phyloP scores from a whole-genome alignment of 2,113 vertebrate species.

The Casuarius casuarius region DNA sequence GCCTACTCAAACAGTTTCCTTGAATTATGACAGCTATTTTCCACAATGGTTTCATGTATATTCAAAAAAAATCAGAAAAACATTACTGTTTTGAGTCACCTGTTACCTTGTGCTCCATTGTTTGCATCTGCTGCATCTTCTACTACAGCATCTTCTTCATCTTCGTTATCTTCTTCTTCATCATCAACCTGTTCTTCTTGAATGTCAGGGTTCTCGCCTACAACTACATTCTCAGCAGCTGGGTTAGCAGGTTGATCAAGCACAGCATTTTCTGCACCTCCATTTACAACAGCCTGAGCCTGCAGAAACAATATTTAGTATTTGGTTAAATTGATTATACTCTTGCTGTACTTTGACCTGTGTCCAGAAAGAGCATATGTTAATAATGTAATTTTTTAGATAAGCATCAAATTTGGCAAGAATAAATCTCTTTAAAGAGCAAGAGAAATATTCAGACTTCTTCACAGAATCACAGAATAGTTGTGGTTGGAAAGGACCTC shows the following conservation, averaged over 20 bases:
- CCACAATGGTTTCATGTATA: background rate
- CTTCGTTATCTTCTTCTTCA: constrained; percentile 90
- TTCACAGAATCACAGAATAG: background rate
- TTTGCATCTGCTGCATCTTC: constrained; percentile 91
- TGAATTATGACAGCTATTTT: background rate
- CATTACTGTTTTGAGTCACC: constrained; percentile 50
- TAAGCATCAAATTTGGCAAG: background rate
- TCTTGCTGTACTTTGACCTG: background rate
- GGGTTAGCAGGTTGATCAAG: constrained; percentile 83
- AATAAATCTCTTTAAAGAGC: background rate
- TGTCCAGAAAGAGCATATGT: background rate
- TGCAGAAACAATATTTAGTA: constrained; percentile 42
- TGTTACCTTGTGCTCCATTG: constrained; percentile 90
- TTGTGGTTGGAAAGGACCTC: background rate
- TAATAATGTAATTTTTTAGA: background rate
- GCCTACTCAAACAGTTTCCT: background rate
- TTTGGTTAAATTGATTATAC: background rate
- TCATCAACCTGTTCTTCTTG: constrained; percentile 89
- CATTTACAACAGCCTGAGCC: constrained; percentile 84
- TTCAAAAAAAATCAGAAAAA: constrained; percentile 8
- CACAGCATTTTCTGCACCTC: constrained; percentile 82
- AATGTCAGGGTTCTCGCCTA: constrained; percentile 87
- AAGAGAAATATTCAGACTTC: background rate
- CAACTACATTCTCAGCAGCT: constrained; percentile 86
- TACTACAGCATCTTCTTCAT: constrained; percentile 90